Percentiles rank a stretch among this genome's conserved stretches.
Conservation (phyloP, 53 echinoderm and acorn worm genomes). For the Glandiceps talaboti region DNA sequence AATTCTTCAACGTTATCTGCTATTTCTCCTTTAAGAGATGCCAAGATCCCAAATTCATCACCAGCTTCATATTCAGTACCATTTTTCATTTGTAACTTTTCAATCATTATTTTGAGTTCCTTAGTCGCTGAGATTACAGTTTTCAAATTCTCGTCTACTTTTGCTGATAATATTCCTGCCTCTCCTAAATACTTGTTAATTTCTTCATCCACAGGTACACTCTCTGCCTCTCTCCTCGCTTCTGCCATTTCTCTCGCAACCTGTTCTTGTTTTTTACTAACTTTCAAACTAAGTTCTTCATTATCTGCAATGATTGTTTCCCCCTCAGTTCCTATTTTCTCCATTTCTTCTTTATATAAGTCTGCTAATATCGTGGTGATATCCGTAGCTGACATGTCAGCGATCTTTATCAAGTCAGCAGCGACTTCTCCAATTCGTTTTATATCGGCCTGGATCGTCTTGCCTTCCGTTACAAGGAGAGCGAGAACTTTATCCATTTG, state of each 20-base stretch:
- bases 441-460: not conserved
- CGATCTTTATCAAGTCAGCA: not conserved
- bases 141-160: not conserved
- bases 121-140: not conserved
- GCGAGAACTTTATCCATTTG: not conserved
- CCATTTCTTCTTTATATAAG: not conserved
- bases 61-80: not conserved
- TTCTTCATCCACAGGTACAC: not conserved
- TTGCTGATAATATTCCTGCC: not conserved
- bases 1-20: not conserved
- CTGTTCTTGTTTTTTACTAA: too few relatives aligned
- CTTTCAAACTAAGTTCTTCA: not conserved
- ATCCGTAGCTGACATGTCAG: not conserved
- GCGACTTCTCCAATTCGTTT: not conserved
- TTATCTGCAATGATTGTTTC: not conserved
- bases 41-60: not conserved
- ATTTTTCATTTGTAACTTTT: not conserved
- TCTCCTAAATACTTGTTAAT: not conserved
- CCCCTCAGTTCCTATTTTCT: not conserved
- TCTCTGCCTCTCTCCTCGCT: not conserved
- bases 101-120: not conserved
- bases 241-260: not conserved
- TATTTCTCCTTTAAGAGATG: not conserved
- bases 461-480: not conserved
- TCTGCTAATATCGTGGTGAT: not conserved